Percentiles rank a stretch among this genome's conserved stretches.
Conservation (phyloP, 2,797 vertebrate species). For the Acrocephalus scirpaceus region DNA sequence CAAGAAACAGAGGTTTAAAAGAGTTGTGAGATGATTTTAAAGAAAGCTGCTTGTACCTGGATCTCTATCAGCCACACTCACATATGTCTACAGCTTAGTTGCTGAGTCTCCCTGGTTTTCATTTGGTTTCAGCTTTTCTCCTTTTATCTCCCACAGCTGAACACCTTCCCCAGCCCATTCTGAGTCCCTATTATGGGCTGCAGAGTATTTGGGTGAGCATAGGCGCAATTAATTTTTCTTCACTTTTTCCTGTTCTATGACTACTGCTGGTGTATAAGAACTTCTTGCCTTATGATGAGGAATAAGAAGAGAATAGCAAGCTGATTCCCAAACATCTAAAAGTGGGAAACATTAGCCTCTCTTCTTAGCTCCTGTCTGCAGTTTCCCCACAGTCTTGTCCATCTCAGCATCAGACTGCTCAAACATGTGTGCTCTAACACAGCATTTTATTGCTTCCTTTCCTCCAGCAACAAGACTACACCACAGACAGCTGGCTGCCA, state of each 20-base stretch:
- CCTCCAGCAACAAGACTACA: neutral
- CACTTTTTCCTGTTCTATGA: neutral
- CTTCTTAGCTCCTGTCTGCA: neutral
- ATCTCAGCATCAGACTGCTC: neutral
- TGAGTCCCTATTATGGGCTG: neutral
- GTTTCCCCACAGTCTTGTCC: neutral
- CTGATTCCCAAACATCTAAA: neutral
- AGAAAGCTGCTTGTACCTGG: neutral
- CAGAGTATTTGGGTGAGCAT: accelerated
- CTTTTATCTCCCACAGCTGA: neutral
- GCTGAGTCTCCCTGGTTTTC: neutral
- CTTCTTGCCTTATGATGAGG: neutral
- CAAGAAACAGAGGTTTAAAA: neutral
- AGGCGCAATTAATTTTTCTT: neutral
- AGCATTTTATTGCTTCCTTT: neutral
- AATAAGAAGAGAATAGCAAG: neutral
- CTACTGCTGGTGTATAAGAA: neutral
- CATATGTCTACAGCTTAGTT: neutral
- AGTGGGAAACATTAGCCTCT: neutral
- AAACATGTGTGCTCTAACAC: neutral
- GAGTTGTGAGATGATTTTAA: neutral
- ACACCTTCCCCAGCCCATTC: neutral
- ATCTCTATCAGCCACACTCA: neutral
- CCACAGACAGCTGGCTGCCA: neutral
- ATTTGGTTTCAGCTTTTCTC: neutral